Evolutionary conservation across 2,888 invertebrate species (phyloP), one percentile per base, ranked within the genome.

Genomic region (Oasisia sp.): DNA sequence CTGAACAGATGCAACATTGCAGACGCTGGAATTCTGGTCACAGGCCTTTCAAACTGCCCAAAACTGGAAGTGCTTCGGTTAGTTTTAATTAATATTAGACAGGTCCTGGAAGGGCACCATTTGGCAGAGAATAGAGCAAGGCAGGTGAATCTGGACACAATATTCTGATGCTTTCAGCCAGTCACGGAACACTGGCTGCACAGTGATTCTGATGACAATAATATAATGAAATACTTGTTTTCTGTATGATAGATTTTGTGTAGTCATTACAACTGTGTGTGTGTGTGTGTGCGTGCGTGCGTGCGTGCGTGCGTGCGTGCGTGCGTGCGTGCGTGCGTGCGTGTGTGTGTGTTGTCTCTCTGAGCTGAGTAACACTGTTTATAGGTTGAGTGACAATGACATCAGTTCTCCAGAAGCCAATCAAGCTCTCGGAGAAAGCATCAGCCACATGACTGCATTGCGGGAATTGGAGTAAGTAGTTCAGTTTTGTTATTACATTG

Each of bases 401-500:
- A 74, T 74, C 74, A 74, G 74, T 74, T 74, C 74, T 27, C 27
- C 74, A 5, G 74, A 5, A 74, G 74, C 74, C 74, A 74, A 4
- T 27, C 27, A 74, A 19, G 74, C 74, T 74, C 27, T 74, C 14
- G 74, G 27, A 74, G 74, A 74, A 27, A 74, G 74, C 74, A 27
- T 74, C 27, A 27, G 74, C 74, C 7, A 5, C 74, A 74, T 74
- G 74, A 7, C 19, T 4, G 74, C 74, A 4, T 74, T 74, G 27
- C 74, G 74, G 74, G 74, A 74, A 74, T 74, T 74, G 74, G 74
- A 74, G 74, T 74, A 74, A 74, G 74, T 74, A 74, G 74, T 27
- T 19, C 58, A 27, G 7, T 74, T 27, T 3, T 27, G 14, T 74
- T 74, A 50, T 50, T 58, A 19, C 27, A 14, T 4, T 74, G 19